Evolutionary conservation across 2,888 invertebrate genomes (phyloP).

Genomic region (Acanthosepion esculentum): DNA sequence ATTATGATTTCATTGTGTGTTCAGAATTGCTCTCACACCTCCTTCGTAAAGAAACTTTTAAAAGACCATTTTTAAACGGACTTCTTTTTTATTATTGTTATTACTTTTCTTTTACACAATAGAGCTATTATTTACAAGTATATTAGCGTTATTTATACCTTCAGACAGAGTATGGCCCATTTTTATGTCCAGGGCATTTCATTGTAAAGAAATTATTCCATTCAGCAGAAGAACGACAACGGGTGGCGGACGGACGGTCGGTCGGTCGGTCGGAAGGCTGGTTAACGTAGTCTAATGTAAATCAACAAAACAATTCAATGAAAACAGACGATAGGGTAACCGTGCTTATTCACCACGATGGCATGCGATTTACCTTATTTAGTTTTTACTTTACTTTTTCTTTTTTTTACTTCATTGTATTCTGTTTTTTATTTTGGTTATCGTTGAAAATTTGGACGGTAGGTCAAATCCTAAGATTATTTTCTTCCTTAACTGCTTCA

Average conservation of each 20-base stretch:
- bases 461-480: too few relatives aligned
- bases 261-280: background rate
- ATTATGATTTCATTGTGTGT: background rate
- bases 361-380: too few relatives aligned
- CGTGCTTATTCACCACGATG: background rate
- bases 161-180: background rate
- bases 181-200: background rate
- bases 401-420: too few relatives aligned
- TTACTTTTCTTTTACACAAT: background rate
- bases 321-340: background rate
- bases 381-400: too few relatives aligned
- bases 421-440: too few relatives aligned
- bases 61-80: background rate
- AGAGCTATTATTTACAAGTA: background rate
- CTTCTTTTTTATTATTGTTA: background rate
- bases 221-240: background rate
- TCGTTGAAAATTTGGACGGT: too few relatives aligned
- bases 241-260: background rate
- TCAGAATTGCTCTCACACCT: background rate
- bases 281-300: background rate
- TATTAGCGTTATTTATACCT: background rate
- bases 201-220: background rate
- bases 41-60: background rate
- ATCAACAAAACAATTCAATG: conserved; percentile 3
- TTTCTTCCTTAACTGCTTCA: too few relatives aligned